Evolutionary conservation across 2,888 invertebrate genomes (phyloP).

Genomic region (Diarsia rubi): DNA sequence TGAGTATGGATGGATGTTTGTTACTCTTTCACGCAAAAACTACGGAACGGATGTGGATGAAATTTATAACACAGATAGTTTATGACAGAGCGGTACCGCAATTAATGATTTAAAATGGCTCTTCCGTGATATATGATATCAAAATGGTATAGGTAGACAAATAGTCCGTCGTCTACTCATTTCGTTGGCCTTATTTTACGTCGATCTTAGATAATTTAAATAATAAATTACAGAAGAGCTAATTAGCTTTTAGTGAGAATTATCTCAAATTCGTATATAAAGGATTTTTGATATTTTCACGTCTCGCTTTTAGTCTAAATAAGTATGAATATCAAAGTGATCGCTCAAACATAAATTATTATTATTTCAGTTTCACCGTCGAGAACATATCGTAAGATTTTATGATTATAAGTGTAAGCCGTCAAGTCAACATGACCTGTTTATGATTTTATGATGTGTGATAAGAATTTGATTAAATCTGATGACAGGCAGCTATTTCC

Average conservation of each 20-base stretch:
- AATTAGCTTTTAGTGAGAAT: background rate
- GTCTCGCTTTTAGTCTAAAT: background rate
- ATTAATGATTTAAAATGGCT: too few relatives aligned
- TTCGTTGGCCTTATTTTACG: too few relatives aligned
- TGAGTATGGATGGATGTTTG: too few relatives aligned
- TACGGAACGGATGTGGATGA: too few relatives aligned
- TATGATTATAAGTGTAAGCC: conserved; percentile 8
- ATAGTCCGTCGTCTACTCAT: background rate
- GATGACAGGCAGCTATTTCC: conserved; percentile 22
- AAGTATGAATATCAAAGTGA: background rate
- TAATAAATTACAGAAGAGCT: background rate
- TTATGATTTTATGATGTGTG: conserved; percentile 42
- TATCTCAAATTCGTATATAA: background rate
- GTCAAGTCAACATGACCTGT: conserved; percentile 10
- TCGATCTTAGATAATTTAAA: background rate
- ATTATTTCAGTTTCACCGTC: conserved; percentile 26
- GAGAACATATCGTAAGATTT: conserved; percentile 22
- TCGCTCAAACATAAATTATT: conserved; percentile 1
- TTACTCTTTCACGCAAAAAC: too few relatives aligned
- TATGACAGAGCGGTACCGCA: too few relatives aligned
- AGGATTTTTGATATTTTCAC: conserved; percentile 4
- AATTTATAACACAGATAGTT: too few relatives aligned
- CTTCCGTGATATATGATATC: too few relatives aligned
- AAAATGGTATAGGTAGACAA: too few relatives aligned
- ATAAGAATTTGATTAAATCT: conserved; percentile 39